Evolutionary conservation across 2,797 vertebrate genomes (phyloP), one percentile per base, ranked within the genome.

Genomic region (Tadarida brasiliensis): DNA sequence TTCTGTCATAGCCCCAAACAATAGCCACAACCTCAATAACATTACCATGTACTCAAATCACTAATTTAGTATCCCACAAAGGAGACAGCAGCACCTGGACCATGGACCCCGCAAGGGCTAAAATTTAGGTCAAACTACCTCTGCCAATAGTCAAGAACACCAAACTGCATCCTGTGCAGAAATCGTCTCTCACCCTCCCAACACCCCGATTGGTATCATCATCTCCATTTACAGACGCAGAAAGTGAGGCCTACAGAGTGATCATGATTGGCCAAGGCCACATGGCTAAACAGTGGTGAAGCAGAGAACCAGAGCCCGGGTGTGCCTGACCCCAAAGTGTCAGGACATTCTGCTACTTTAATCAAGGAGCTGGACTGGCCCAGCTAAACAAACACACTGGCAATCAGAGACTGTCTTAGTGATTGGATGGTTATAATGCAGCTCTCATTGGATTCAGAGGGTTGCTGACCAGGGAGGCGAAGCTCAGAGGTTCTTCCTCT

Each of bases 401-500:
- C 77, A 68, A 26, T 10, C 3, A 47, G 30, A 88, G n/a, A 11
- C 44, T 35, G n/a, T 39, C 39, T 49, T 63, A 63, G 73, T 44
- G 77, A 54, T 89, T 2, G 33, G 74, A 26, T 22, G 33, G 47
- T 7, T 71, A 56, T 16, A 5, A 39, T 2, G 7, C 54, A 82
- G 54, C 1, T 1, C 26, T 86, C n/a, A 26, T 0, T 61, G 68
- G 44, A 33, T 56, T 94, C 82, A 80, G 89, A 47, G 63, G 49
- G 51, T 80, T 80, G 81, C 67, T 87, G 87, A 61, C 44, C 92
- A 76, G 49, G 35, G 44, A 93, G 59, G 51, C 6, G 1, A 44
- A 87, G 47, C 65, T 88, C 65, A 82, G 70, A 49, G 54, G 82
- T 74, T 70, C 33, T 86, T 94, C n/a, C 14, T 82, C 81, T 33